Evolutionary conservation across 1,140 invertebrate genomes (phyloP), one percentile per base, ranked within the genome.

Genomic region (Bicyclus anynana): DNA sequence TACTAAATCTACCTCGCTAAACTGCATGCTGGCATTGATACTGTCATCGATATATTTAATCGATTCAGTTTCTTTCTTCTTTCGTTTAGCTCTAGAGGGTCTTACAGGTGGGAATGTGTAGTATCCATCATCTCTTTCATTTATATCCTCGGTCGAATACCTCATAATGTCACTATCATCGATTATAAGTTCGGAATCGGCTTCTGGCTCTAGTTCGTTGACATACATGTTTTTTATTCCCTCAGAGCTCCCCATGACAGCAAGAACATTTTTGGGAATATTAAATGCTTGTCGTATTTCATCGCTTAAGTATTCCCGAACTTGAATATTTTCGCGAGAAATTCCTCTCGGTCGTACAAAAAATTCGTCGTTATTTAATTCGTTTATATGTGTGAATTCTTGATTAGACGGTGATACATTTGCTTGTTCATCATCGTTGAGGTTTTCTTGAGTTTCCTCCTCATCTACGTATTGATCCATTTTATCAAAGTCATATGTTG

Each of bases 301-400:
- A 47, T 91, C 91, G 37, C 92, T 93, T 40, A 96, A 90, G 60
- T 94, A 94, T 72, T 92, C 91, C 37, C 93, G 92, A 21, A 95
- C 89, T 77, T 94, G 92, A 70, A 95, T 94, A 80, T 96, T 94
- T 75, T 95, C 95, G 62, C 94, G 93, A 58, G 94, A 95, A 61
- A 96, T 93, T 29, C 94, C 94, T 67, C 93, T 93, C 71, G 93
- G 92, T 51, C 94, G 89, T 40, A 96, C 85, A 77, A 96, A 96
- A 86, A 96, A 96, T 85, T 96, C 94, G 76, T 97, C 95, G 2
- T 95, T 95, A 71, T 96, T 93, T 53, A 96, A 95, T 86, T 96
- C 94, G 81, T 96, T 95, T 59, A 96, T 91, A 72, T 81, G 82
- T 67, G 77, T 84, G 68, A 80, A 82, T 75, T 87, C 81, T 77